Conservation (phyloP, 2,888 invertebrate genomes). For the Cephus spinipes region DNA sequence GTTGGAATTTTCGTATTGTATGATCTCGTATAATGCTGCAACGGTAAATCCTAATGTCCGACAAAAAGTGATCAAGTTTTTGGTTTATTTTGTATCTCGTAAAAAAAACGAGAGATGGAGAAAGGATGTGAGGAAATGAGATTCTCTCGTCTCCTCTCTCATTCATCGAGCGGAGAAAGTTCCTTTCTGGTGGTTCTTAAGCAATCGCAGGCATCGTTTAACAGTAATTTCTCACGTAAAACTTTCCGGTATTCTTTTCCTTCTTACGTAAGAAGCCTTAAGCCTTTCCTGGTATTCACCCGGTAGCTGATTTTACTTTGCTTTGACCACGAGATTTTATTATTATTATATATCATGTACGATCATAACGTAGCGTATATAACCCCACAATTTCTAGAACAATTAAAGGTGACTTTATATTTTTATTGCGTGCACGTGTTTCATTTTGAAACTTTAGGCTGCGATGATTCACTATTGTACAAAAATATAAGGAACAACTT, state of each 20-base stretch:
- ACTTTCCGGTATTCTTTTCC: not conserved
- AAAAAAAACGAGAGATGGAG: conserved; percentile 7
- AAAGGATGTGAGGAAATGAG: conserved; percentile 2
- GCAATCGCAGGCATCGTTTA: conserved; percentile 32
- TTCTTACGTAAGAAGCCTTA: not conserved
- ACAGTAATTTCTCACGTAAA: conserved; percentile 41
- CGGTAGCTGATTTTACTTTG: not conserved
- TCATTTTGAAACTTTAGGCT: not conserved
- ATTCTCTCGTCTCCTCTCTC: not conserved
- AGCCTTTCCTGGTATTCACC: not conserved
- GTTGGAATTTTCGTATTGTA: not conserved
- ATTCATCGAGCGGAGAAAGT: conserved; percentile 39
- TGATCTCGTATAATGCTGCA: not conserved
- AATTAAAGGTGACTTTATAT: not conserved
- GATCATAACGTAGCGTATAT: not conserved
- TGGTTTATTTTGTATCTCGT: not conserved
- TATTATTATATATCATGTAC: not conserved
- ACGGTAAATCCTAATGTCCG: not conserved
- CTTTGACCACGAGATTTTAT: not conserved
- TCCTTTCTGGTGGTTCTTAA: conserved; percentile 25
- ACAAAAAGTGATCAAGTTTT: not conserved
- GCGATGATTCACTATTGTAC: not conserved
- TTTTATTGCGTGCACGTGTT: not conserved
- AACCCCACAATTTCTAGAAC: not conserved
- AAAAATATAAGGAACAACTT: not conserved